phyloP scores from a whole-genome alignment of 2,797 vertebrate genomes.

The Anabacerthia variegaticeps region DNA sequence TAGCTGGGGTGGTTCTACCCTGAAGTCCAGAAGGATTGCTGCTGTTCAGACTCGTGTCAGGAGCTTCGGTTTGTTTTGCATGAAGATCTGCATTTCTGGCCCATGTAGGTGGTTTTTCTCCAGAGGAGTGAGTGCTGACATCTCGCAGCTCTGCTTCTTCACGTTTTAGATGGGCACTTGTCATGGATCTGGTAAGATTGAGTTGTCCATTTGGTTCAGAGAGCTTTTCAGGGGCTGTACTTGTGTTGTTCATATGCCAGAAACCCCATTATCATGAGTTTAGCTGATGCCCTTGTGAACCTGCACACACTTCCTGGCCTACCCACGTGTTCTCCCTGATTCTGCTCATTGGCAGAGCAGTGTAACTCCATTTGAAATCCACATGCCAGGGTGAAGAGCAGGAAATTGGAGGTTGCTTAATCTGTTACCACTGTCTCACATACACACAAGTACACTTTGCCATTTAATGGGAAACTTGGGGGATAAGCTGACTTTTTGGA shows the following conservation, averaged over 20 bases:
- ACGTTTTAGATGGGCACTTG: background rate
- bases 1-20: background rate
- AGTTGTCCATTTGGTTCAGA: background rate
- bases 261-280: background rate
- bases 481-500: background rate
- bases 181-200: background rate
- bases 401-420: background rate
- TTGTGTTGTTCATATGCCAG: background rate
- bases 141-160: background rate
- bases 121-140: background rate
- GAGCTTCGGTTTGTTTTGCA: background rate
- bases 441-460: background rate
- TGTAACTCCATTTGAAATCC: background rate
- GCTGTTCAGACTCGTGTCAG: accelerated
- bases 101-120: background rate
- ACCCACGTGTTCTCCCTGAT: accelerated
- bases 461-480: background rate
- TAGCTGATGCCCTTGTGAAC: background rate
- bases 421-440: background rate
- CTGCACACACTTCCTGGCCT: accelerated
- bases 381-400: background rate
- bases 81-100: background rate
- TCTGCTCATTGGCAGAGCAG: background rate
- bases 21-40: background rate
- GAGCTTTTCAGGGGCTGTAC: background rate